phyloP scores from a whole-genome alignment of 2,113 vertebrate genomes.

The Peromyscus maniculatus region DNA sequence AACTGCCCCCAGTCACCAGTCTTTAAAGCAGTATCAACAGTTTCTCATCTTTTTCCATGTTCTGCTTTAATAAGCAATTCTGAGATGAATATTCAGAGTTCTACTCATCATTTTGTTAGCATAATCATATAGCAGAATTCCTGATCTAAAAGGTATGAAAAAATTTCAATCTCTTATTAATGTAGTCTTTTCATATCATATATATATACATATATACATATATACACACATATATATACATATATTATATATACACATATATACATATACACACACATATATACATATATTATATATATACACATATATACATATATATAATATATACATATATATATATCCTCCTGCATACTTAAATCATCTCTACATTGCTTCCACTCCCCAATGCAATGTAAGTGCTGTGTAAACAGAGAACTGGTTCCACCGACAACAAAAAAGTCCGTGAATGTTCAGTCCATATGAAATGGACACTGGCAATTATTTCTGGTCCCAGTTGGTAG shows the following conservation, averaged over 20 bases:
- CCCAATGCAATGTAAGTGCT: not conserved
- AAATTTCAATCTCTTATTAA: not conserved
- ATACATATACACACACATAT: too few relatives aligned
- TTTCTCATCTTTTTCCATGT: not conserved
- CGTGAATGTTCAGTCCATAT: not conserved
- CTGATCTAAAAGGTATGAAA: not conserved
- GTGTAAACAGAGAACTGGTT: not conserved
- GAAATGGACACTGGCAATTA: not conserved
- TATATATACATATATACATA: too few relatives aligned
- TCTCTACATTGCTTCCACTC: not conserved
- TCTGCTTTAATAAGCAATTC: not conserved
- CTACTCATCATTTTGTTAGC: not conserved
- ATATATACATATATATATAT: too few relatives aligned
- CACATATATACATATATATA: not conserved
- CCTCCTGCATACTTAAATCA: not conserved
- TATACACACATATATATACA: too few relatives aligned
- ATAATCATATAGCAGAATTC: not conserved
- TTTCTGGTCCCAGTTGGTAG: not conserved
- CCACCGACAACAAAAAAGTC: not conserved
- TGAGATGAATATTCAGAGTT: not conserved
- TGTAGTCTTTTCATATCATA: not conserved
- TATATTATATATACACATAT: too few relatives aligned
- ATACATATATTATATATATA: too few relatives aligned
- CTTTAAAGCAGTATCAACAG: not conserved
- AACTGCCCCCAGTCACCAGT: too few relatives aligned